Base-by-base conservation (phyloP, 2,797 vertebrate genomes). In the Decapterus maruadsi region DNA sequence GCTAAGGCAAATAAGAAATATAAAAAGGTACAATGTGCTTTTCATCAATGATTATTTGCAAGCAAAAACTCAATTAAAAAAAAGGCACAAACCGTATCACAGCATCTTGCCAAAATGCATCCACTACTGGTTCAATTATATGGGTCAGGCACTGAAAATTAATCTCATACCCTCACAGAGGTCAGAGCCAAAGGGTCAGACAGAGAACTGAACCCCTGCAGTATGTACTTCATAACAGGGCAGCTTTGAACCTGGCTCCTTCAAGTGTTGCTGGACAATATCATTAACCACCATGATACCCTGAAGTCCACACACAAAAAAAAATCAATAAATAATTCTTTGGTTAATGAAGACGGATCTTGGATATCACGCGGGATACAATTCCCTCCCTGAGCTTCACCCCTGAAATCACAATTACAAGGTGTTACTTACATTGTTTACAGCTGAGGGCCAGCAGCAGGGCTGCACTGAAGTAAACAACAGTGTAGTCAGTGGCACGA, bases 121-220 rank as follows among this genome's bases (percentile, higher is more conserved):
- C 11, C 29, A 60, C 8, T 6, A 46, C 11, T 40, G 43, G 45
- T 43, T 55, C 36, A 78, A 64, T 57, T 10, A 71, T 56, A 60
- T 73, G 34, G 29, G 36, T 26, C 51, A 61, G 48, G 29, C 22
- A 60, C 8, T 22, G 54, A 58, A 12, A 65, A 81, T 78, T 73
- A 12, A 73, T 69, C 50, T 56, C 67, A n/a, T 4, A 11, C 74
- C 70, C 65, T 31, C 36, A 57, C 22, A 62, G 64, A 59, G 65
- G 77, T 61, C 64, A 74, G 62, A 68, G 75, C 62, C 38, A 45
- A 40, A 60, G 57, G 72, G 63, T 75, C 67, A 65, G 57, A 63
- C 0, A 3, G 59, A 56, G 12, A 66, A 10, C 10, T 13, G 50
- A 64, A 72, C 45, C 40, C 26, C 70, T 62, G 50, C 19, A 34